These are phyloP conservation scores for Dastarcus helophoroides DNA, from an alignment of 2,888 invertebrate genomes.

Conservation along the genomic window DNA sequence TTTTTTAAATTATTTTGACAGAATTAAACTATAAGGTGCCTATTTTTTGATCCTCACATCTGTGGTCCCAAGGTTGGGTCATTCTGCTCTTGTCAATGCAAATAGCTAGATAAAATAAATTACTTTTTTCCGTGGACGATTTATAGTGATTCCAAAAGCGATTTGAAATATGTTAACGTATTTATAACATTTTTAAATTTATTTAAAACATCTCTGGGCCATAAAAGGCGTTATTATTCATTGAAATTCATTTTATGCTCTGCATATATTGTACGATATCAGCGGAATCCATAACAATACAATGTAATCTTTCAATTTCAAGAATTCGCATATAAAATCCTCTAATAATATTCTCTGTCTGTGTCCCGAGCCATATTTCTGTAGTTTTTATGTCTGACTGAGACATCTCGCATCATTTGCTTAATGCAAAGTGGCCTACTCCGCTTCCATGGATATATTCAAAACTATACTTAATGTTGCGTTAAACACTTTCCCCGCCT, in stretches of 20 bases:
- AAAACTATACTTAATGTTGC: slow-evolving; percentile 36
- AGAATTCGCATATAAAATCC: slow-evolving; percentile 29
- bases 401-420: slow-evolving; percentile 33
- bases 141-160: no score
- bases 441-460: slow-evolving; percentile 29
- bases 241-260: background rate
- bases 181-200: no score
- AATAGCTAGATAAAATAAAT: no score
- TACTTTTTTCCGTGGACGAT: no score
- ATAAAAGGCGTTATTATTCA: background rate
- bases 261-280: slow-evolving; percentile 1
- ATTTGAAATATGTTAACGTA: no score
- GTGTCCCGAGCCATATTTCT: slow-evolving; percentile 27
- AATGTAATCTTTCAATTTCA: slow-evolving; percentile 33
- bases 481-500: slow-evolving; percentile 32
- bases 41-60: no score
- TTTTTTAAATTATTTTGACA: no score
- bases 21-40: no score
- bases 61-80: no score
- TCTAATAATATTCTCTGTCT: slow-evolving; percentile 32
- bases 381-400: slow-evolving; percentile 27
- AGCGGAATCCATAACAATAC: slow-evolving; percentile 27
- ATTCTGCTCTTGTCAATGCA: no score
- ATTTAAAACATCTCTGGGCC: no score
- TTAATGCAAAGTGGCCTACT: slow-evolving; percentile 34